Conservation (phyloP, 2,113 vertebrate genomes). For the Cyprinodon tularosa region DNA sequence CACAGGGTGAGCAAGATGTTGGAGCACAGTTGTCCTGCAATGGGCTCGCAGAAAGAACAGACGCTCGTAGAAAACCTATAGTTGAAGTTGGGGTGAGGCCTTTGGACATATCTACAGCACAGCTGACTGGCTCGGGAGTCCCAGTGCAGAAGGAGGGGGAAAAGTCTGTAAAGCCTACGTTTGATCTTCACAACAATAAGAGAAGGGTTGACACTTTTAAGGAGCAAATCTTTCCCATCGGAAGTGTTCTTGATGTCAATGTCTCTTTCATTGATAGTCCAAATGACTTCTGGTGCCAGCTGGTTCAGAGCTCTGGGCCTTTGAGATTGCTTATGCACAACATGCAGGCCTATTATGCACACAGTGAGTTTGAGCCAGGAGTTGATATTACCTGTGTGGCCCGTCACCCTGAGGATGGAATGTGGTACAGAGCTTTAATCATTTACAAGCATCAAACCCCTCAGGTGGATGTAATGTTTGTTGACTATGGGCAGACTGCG, state of each 20-base stretch:
- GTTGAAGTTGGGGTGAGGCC: neutral
- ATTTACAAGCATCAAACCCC: slow-evolving; percentile 67
- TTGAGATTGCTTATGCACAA: slow-evolving; percentile 84
- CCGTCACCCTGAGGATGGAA: slow-evolving; percentile 77
- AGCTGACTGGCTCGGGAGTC: slow-evolving; percentile 7
- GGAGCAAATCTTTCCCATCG: slow-evolving; percentile 82
- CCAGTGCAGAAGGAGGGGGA: neutral
- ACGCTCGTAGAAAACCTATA: slow-evolving; percentile 37
- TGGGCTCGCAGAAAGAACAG: slow-evolving; percentile 77
- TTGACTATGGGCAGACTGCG: slow-evolving; percentile 89
- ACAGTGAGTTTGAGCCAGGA: slow-evolving; percentile 67
- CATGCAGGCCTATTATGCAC: slow-evolving; percentile 85
- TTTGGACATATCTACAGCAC: neutral
- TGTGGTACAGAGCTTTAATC: slow-evolving; percentile 92
- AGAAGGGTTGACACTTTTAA: slow-evolving; percentile 55
- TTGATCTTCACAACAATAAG: slow-evolving; percentile 8
- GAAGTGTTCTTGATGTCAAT: slow-evolving; percentile 85
- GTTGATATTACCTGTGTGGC: slow-evolving; percentile 83
- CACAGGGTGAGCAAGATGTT: slow-evolving; percentile 80
- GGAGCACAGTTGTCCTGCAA: slow-evolving; percentile 78
- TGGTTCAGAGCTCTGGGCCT: slow-evolving; percentile 68
- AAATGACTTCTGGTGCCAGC: slow-evolving; percentile 93
- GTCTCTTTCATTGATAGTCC: slow-evolving; percentile 86
- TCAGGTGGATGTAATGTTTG: slow-evolving; percentile 83
- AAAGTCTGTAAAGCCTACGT: slow-evolving; percentile 5